Conservation (phyloP, 2,888 invertebrate species). For the Asteroscopus sphinx region DNA sequence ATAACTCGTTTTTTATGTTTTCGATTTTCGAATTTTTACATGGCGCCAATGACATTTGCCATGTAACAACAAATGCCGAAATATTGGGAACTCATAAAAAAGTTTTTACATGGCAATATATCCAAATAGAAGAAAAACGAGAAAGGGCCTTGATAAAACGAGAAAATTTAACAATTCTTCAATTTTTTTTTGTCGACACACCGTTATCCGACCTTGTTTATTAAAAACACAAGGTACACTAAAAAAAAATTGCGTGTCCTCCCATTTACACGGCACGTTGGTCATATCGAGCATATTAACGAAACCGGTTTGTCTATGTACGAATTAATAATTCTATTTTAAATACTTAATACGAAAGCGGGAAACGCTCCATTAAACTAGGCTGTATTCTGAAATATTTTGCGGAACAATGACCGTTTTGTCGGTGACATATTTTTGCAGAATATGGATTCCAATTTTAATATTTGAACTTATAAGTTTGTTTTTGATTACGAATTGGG, state of each 20-base stretch:
- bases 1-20: too few relatives aligned
- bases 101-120: too few relatives aligned
- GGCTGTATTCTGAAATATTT: constrained; percentile 37
- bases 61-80: too few relatives aligned
- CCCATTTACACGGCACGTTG: constrained; percentile 26
- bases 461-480: too few relatives aligned
- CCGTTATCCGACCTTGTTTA: neutral
- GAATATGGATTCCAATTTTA: constrained; percentile 10
- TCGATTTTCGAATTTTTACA: too few relatives aligned
- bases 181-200: too few relatives aligned
- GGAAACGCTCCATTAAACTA: constrained; percentile 45
- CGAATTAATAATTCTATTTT: constrained; percentile 39
- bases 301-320: constrained; percentile 39
- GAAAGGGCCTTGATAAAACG: too few relatives aligned
- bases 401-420: constrained; percentile 10
- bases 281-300: constrained; percentile 45
- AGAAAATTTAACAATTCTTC: too few relatives aligned
- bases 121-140: too few relatives aligned
- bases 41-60: too few relatives aligned
- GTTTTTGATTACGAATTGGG: constrained; percentile 10
- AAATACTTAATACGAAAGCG: constrained; percentile 46
- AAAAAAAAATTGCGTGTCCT: constrained; percentile 24
- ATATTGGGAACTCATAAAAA: too few relatives aligned
- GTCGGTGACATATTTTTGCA: constrained; percentile 17
- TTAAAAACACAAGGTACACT: neutral